These are phyloP conservation scores for Lycaena phlaeas DNA, from an alignment of 2,888 invertebrate species.

Conservation along the genomic window DNA sequence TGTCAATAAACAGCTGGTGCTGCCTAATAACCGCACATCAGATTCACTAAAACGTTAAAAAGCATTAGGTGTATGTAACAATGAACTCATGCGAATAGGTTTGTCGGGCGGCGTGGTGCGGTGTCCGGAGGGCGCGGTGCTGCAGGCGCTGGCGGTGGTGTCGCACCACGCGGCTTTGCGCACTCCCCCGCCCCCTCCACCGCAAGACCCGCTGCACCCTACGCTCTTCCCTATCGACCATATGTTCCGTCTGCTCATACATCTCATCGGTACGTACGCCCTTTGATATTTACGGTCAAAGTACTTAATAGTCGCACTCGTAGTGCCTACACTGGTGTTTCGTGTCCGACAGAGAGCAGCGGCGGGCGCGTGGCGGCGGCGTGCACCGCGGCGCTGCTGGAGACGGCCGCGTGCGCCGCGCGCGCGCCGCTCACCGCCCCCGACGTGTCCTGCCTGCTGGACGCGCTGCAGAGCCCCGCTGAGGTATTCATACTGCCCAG, in stretches of 20 bases:
- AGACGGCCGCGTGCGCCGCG: slow-evolving; percentile 83
- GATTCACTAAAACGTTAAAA: no score
- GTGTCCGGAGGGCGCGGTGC: slow-evolving; percentile 61
- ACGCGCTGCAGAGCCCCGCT: slow-evolving; percentile 81
- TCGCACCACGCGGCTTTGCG: slow-evolving; percentile 76
- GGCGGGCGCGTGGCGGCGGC: slow-evolving; percentile 82
- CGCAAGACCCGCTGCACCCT: slow-evolving; percentile 77
- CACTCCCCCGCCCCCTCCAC: slow-evolving; percentile 42
- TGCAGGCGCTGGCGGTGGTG: slow-evolving; percentile 71
- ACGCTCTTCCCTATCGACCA: slow-evolving; percentile 84
- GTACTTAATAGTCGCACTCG: background rate
- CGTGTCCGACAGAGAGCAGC: slow-evolving; percentile 59
- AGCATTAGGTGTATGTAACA: no score
- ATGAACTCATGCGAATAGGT: slow-evolving; percentile 30
- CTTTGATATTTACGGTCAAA: background rate
- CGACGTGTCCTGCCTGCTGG: slow-evolving; percentile 84
- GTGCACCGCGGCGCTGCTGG: slow-evolving; percentile 84
- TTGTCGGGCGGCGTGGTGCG: slow-evolving; percentile 47
- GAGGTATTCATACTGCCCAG: slow-evolving; percentile 35
- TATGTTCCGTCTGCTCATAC: slow-evolving; percentile 85
- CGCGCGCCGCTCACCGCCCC: slow-evolving; percentile 76
- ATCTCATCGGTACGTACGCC: slow-evolving; percentile 77
- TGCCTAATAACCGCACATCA: no score
- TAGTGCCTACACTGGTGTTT: background rate
- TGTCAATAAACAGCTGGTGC: no score